Evolutionary conservation across 2,113 vertebrate species (phyloP).

Genomic region (Neopipo cinnamomea): DNA sequence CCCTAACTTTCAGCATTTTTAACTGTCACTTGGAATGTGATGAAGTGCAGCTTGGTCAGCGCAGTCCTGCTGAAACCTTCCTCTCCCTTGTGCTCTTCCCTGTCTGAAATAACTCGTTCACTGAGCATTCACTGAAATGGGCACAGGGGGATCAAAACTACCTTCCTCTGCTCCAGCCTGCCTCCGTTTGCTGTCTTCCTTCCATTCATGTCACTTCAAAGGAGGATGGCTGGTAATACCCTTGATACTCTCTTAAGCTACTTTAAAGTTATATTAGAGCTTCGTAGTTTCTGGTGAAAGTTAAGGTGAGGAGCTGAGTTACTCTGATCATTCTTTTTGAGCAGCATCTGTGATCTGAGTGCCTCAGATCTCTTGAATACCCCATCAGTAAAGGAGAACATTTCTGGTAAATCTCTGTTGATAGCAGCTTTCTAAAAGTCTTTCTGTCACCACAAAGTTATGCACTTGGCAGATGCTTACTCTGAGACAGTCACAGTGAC

Average conservation of each 20-base stretch:
- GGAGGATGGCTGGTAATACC: background rate
- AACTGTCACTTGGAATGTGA: background rate
- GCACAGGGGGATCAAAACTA: background rate
- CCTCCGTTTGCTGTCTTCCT: background rate
- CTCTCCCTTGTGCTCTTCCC: fast-evolving
- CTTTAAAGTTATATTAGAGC: background rate
- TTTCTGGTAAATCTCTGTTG: background rate
- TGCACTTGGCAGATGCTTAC: background rate
- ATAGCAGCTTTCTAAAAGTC: background rate
- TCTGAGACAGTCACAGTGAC: background rate
- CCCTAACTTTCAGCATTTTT: background rate
- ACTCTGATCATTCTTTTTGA: background rate
- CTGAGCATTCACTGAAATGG: background rate
- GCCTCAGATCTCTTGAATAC: background rate
- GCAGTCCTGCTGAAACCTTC: background rate
- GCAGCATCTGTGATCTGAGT: background rate
- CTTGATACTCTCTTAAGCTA: background rate
- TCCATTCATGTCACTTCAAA: background rate
- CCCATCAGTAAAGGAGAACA: background rate
- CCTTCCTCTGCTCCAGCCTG: background rate
- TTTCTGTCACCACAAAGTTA: background rate
- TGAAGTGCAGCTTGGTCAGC: background rate
- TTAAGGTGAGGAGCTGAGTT: background rate
- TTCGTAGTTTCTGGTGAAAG: background rate
- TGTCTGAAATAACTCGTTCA: background rate